A percentile compares a stretch with the other conserved stretches of the same genome.
phyloP scores from a whole-genome alignment of 1,140 invertebrate species.

The Drosophila kikkawai region DNA sequence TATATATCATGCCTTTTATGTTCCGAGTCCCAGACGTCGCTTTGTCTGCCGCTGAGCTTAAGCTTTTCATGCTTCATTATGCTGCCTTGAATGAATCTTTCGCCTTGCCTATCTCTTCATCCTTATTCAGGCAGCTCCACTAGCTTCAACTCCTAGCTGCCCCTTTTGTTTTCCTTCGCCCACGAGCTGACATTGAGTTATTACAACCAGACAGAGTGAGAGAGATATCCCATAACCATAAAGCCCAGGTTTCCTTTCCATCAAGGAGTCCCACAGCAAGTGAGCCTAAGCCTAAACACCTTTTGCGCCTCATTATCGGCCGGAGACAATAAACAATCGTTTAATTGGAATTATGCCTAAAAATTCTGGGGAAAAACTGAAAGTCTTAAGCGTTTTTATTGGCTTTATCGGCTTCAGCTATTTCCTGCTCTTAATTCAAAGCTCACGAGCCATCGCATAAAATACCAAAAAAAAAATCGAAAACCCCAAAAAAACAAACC shows the following conservation, averaged over 20 bases:
- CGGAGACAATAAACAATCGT: conserved; percentile 60
- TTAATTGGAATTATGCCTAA: conserved; percentile 80
- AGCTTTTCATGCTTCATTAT: conserved; percentile 74
- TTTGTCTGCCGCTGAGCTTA: conserved; percentile 61
- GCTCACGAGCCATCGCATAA: conserved; percentile 64
- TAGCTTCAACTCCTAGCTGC: conserved; percentile 4
- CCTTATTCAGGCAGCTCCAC: conserved; percentile 10
- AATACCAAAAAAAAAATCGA: conserved; percentile 7
- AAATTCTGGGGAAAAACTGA: conserved; percentile 57
- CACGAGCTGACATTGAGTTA: conserved; percentile 66
- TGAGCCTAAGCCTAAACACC: conserved; percentile 44
- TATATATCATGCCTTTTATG: conserved; percentile 38
- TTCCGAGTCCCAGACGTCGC: conserved; percentile 39
- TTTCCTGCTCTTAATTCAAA: conserved; percentile 76
- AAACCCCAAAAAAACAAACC: conserved; percentile 32
- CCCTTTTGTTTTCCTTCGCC: conserved; percentile 60
- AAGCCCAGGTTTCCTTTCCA: conserved; percentile 10
- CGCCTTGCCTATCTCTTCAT: conserved; percentile 23
- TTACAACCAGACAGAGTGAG: conserved; percentile 66
- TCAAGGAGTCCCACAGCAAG: conserved; percentile 48
- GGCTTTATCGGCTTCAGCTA: conserved; percentile 78
- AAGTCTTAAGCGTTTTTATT: conserved; percentile 64
- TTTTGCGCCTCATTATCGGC: conserved; percentile 47
- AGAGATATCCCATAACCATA: conserved; percentile 4
- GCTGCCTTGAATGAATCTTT: conserved; percentile 55